Evolutionary conservation across 2,888 invertebrate genomes (phyloP).

Genomic region (Eilema griseolum): DNA sequence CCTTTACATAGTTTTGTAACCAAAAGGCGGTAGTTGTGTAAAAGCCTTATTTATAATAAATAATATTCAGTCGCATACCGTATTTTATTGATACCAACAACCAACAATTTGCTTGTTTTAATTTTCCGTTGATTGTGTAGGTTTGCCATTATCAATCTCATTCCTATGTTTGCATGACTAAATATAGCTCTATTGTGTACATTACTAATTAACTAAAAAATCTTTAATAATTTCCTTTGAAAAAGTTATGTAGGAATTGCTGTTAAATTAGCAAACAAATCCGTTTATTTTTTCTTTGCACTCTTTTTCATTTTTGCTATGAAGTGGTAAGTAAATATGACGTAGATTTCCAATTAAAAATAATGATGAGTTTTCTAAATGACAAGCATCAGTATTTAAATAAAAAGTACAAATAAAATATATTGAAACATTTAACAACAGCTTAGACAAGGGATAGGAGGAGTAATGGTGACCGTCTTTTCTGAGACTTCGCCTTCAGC

Average conservation of each 20-base stretch:
- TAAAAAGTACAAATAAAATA: not conserved
- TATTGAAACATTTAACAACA: not conserved
- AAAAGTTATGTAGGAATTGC: conserved; percentile 3
- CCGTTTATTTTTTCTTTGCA: not conserved
- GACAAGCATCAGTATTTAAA: not conserved
- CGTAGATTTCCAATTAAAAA: not conserved
- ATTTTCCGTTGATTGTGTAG: conserved; percentile 83
- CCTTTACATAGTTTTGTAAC: conserved; percentile 77
- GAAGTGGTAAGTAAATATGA: not conserved
- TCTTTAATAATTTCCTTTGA: conserved; percentile 17
- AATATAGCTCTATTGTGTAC: conserved; percentile 34
- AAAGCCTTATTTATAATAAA: conserved; percentile 85
- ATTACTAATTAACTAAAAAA: conserved; percentile 37
- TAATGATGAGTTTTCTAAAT: not conserved
- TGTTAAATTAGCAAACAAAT: not conserved
- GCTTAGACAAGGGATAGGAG: not conserved
- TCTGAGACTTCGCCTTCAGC: too few relatives aligned
- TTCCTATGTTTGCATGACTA: conserved; percentile 51
- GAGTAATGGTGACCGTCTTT: too few relatives aligned
- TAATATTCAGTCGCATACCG: conserved; percentile 79
- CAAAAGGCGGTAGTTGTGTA: conserved; percentile 75
- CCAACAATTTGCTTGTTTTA: conserved; percentile 65
- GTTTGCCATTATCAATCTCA: conserved; percentile 82
- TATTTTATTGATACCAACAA: conserved; percentile 77
- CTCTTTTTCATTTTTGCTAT: not conserved